Conservation (phyloP, 2,797 vertebrate genomes). For the Lophotriccus pileatus region DNA sequence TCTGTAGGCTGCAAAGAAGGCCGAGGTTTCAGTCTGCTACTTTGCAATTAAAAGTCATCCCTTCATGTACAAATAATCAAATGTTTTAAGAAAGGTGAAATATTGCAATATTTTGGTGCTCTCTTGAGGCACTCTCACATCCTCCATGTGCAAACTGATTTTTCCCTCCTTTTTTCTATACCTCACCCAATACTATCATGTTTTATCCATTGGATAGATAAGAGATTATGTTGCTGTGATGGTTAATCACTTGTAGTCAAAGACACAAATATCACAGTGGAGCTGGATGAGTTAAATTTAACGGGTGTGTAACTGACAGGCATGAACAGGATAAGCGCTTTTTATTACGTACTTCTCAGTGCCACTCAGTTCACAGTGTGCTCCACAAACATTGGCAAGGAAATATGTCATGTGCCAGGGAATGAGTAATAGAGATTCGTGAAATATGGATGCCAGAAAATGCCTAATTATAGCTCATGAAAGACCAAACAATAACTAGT, state of each 20-base stretch:
- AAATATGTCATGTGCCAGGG: constrained; percentile 45
- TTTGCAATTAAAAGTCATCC: not conserved
- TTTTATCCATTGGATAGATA: not conserved
- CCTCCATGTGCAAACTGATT: not conserved
- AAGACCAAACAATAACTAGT: not conserved
- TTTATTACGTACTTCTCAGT: not conserved
- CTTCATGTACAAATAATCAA: not conserved
- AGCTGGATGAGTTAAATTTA: constrained; percentile 14
- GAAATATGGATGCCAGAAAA: constrained; percentile 28
- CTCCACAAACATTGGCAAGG: constrained; percentile 42
- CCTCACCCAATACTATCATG: not conserved
- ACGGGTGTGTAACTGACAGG: not conserved
- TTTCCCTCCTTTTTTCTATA: not conserved
- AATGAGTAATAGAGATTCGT: constrained; percentile 55
- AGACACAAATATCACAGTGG: not conserved
- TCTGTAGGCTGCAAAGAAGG: not conserved
- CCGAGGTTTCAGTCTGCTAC: not conserved
- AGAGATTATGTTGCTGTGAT: not conserved
- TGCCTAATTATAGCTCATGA: constrained; percentile 47
- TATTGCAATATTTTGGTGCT: not conserved
- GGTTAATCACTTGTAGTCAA: not conserved
- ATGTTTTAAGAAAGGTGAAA: not conserved
- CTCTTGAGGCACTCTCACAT: not conserved
- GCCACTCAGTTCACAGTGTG: constrained; percentile 24
- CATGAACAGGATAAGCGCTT: constrained; percentile 5